Evolutionary conservation across 2,113 vertebrate species (phyloP).

Genomic region (Picathartes gymnocephalus): DNA sequence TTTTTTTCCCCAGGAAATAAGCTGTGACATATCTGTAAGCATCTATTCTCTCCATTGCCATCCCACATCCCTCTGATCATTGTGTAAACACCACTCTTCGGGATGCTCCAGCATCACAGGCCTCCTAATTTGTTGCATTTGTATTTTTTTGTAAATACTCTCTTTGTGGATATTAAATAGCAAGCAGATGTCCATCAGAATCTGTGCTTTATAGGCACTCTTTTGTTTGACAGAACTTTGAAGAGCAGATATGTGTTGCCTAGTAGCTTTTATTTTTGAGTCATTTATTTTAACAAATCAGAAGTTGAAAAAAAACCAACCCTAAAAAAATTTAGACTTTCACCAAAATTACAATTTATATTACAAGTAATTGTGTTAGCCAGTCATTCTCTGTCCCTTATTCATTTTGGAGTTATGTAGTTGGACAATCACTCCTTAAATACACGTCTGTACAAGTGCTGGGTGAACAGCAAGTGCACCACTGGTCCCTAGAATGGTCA

Average conservation of each 20-base stretch:
- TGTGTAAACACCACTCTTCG: background rate
- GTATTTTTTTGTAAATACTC: conserved; percentile 5
- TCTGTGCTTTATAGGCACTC: background rate
- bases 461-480: background rate
- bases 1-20: background rate
- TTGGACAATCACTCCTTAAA: background rate
- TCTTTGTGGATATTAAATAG: conserved; percentile 34
- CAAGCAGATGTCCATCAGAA: conserved; percentile 56
- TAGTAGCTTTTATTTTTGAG: conserved; percentile 1
- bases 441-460: accelerated
- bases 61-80: background rate
- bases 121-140: conserved; percentile 35
- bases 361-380: background rate
- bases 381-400: background rate
- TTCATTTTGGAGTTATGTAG: background rate
- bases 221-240: conserved; percentile 31
- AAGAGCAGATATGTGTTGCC: background rate
- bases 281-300: background rate
- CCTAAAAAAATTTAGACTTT: background rate
- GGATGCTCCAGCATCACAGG: background rate
- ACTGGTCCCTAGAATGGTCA: background rate
- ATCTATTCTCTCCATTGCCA: background rate
- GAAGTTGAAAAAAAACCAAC: background rate
- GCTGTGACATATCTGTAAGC: background rate
- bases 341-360: background rate